Evolutionary conservation across 2,113 vertebrate genomes (phyloP).

Genomic region (Sapayoa aenigma): DNA sequence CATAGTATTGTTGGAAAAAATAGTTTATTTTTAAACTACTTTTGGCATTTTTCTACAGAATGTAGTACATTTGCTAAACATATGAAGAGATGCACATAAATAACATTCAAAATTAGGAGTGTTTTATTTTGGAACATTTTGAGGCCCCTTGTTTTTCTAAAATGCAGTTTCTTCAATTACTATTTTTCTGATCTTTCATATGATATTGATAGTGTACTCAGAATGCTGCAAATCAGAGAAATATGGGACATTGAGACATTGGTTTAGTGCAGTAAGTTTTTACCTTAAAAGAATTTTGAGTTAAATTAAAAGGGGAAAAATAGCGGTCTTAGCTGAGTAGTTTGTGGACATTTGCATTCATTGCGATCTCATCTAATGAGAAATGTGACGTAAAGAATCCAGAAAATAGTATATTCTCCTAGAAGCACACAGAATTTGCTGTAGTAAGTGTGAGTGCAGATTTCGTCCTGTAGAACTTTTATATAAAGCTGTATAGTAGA

Average conservation of each 20-base stretch:
- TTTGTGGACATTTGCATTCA: neutral
- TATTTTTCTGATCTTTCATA: slow-evolving; percentile 19
- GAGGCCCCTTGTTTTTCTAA: slow-evolving; percentile 1
- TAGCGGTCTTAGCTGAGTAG: neutral
- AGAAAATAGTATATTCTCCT: neutral
- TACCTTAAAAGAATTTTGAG: neutral
- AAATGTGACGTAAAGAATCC: neutral
- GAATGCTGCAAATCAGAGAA: neutral
- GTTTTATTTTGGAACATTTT: slow-evolving; percentile 44
- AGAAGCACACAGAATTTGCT: neutral
- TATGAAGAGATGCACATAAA: slow-evolving; percentile 45
- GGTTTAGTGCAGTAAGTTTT: neutral
- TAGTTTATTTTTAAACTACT: slow-evolving; percentile 43
- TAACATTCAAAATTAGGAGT: slow-evolving; percentile 32
- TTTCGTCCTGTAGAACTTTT: neutral
- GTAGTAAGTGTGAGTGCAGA: neutral
- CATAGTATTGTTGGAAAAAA: neutral
- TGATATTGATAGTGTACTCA: slow-evolving; percentile 15
- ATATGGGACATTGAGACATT: neutral
- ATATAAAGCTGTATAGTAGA: neutral
- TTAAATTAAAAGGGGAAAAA: neutral
- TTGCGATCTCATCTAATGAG: neutral
- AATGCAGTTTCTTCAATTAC: neutral
- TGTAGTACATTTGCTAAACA: slow-evolving; percentile 51
- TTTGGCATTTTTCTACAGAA: slow-evolving; percentile 24